phyloP scores from a whole-genome alignment of 1,140 invertebrate species.

The Pachypeltis micranthus region DNA sequence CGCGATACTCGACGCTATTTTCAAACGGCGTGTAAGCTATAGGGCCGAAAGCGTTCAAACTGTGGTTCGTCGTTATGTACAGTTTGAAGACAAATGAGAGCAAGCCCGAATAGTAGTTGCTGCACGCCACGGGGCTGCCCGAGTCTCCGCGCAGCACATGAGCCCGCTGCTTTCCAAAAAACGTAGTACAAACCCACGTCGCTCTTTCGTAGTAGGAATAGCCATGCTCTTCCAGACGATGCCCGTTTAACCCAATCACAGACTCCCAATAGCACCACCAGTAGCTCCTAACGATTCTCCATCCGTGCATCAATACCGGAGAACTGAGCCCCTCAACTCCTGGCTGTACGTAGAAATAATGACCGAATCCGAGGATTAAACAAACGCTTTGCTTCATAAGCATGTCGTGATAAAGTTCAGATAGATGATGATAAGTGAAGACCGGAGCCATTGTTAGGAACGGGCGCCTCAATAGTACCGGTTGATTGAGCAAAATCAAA shows the following conservation, averaged over 20 bases:
- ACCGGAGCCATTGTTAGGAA: background rate
- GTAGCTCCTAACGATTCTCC: background rate
- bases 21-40: too few relatives aligned
- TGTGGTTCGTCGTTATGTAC: too few relatives aligned
- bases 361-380: background rate
- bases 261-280: background rate
- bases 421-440: background rate
- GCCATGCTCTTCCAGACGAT: too few relatives aligned
- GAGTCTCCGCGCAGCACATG: background rate
- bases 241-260: too few relatives aligned
- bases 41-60: too few relatives aligned
- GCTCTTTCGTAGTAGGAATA: background rate
- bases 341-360: background rate
- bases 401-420: background rate
- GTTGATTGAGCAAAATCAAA: background rate
- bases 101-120: too few relatives aligned
- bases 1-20: too few relatives aligned
- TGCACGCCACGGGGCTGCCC: background rate
- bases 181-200: background rate
- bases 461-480: background rate
- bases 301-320: background rate
- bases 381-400: background rate
- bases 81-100: too few relatives aligned
- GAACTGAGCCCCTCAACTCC: background rate
- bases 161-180: background rate